These are phyloP conservation scores for Osmoderma eremita DNA, from an alignment of 2,888 invertebrate genomes.

Conservation along the genomic window DNA sequence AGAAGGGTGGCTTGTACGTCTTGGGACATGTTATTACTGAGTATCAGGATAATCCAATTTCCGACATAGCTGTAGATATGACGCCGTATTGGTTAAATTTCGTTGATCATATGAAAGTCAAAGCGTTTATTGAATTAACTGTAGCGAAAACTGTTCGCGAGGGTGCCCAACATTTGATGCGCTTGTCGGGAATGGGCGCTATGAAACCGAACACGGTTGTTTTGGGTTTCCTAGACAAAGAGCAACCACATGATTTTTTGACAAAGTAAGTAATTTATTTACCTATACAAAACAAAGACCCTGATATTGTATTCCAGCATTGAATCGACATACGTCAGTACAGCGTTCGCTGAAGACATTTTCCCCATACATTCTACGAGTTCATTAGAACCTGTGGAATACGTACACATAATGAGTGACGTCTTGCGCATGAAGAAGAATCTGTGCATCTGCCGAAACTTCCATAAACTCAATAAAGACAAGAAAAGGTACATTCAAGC, in stretches of 20 bases:
- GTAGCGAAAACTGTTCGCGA: conserved; percentile 85
- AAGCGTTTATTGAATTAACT: conserved; percentile 96
- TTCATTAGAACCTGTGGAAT: conserved; percentile 67
- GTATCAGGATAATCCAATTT: conserved; percentile 64
- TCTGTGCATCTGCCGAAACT: conserved; percentile 91
- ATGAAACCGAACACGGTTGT: conserved; percentile 99
- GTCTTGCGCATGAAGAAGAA: conserved; percentile 94
- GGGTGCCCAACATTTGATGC: conserved; percentile 91
- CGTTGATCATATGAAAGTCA: conserved; percentile 94
- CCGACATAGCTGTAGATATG: conserved; percentile 80
- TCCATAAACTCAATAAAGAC: conserved; percentile 82
- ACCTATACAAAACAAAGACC: neutral
- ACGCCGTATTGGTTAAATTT: conserved; percentile 91
- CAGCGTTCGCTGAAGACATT: conserved; percentile 67
- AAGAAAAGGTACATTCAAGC: conserved; percentile 71
- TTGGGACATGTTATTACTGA: conserved; percentile 85
- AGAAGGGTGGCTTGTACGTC: conserved; percentile 91
- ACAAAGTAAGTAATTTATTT: conserved; percentile 68
- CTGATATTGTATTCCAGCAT: conserved; percentile 61
- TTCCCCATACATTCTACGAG: conserved; percentile 67
- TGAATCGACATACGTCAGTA: conserved; percentile 71
- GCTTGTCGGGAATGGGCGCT: conserved; percentile 95
- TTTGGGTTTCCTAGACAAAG: conserved; percentile 90
- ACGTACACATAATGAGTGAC: conserved; percentile 87
- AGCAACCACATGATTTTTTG: conserved; percentile 81